Evolutionary conservation across 2,888 invertebrate genomes (phyloP), one percentile per base, ranked within the genome.

Genomic region (Drosophila anomelani): DNA sequence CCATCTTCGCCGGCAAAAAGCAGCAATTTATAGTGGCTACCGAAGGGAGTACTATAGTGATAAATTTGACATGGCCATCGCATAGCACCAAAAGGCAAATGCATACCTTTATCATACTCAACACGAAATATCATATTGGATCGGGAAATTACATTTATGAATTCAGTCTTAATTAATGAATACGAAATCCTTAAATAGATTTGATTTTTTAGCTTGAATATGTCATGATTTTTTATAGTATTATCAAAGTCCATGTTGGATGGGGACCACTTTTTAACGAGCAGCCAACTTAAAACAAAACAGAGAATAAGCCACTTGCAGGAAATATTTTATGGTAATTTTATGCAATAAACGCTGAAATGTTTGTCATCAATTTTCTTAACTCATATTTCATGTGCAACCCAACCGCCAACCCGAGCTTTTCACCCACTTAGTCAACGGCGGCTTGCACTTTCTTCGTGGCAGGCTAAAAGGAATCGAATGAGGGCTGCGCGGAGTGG

Each of bases 261-360:
- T 57, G 29, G 54, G 47, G 39, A 51, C 43, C 57, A 56, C 58
- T 49, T 72, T 53, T 44, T 56, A 76, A 73, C 60, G 51, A 66
- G 56, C 61, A 15, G n/a, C n/a, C 26, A 23, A 47, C 23, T 43
- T 38, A 55, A 58, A 51, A 44, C 43, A 34, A 49, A 62, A 38
- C 26, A 53, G 72, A 75, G 73, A 69, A 73, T 71, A 39, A 79
- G 79, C 78, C 73, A 77, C 85, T 84, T 72, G 75, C 70, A 70
- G 77, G 80, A 78, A 79, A 87, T 84, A 84, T 87, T 85, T 85
- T 85, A 85, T 88, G 88, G 79, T 85, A 85, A 85, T 85, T 88
- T 85, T 85, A 88, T 85, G 88, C 86, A 88, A 85, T 85, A 88
- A 85, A 82, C 84, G 83, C 81, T 82, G 85, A 85, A 85, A 85